Evolutionary conservation across 2,888 invertebrate genomes (phyloP).

Genomic region (Sceliomorpha sp.): DNA sequence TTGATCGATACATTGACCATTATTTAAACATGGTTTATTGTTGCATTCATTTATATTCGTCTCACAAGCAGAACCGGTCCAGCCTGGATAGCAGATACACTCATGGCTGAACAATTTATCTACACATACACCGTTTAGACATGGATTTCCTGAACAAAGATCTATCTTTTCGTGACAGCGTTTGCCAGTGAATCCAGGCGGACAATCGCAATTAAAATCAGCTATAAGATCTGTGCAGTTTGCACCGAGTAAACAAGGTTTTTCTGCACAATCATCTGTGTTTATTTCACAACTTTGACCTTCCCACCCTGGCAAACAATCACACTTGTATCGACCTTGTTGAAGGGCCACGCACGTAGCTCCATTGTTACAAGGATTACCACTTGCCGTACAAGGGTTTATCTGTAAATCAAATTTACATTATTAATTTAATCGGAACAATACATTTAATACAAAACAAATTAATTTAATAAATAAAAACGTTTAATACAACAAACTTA

Average conservation of each 20-base stretch:
- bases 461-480: conserved; percentile 14
- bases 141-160: conserved; percentile 93
- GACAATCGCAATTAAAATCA: conserved; percentile 96
- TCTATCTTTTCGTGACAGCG: conserved; percentile 97
- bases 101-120: conserved; percentile 93
- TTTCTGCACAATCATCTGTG: conserved; percentile 95
- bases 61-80: conserved; percentile 92
- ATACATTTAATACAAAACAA: conserved; percentile 11
- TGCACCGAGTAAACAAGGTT: conserved; percentile 93
- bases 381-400: conserved; percentile 93
- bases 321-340: conserved; percentile 96
- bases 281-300: conserved; percentile 97
- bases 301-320: conserved; percentile 98
- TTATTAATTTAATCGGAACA: conserved; percentile 7
- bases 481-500: conserved; percentile 1
- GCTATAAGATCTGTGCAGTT: conserved; percentile 96
- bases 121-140: conserved; percentile 95
- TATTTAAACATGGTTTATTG: conserved; percentile 93
- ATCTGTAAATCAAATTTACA: conserved; percentile 83
- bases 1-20: conserved; percentile 94
- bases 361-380: conserved; percentile 95
- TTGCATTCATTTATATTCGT: conserved; percentile 95
- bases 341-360: conserved; percentile 93
- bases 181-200: conserved; percentile 96
- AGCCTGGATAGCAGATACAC: conserved; percentile 95